phyloP scores from a whole-genome alignment of 1,140 invertebrate species.

The Formica exsecta region DNA sequence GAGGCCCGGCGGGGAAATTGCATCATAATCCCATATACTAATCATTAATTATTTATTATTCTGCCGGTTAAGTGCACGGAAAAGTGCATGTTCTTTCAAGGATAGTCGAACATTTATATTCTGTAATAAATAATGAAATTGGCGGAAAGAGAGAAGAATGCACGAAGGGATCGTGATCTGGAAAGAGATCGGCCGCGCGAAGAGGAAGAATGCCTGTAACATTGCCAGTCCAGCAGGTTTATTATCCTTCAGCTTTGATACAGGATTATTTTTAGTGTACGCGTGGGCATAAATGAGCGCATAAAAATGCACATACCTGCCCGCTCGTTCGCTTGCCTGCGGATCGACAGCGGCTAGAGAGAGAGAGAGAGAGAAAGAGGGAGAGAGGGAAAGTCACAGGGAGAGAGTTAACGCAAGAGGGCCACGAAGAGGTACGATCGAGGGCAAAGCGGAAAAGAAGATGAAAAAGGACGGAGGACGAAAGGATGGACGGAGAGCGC shows the following conservation, averaged over 20 bases:
- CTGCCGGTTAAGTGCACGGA: conserved; percentile 19
- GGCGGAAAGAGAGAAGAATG: neutral
- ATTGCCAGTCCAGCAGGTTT: conserved; percentile 53
- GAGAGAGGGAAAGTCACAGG: conserved; percentile 45
- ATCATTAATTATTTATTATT: conserved; percentile 55
- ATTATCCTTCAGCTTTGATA: conserved; percentile 74
- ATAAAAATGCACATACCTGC: conserved; percentile 80
- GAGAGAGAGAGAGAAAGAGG: conserved; percentile 61
- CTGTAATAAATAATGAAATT: conserved; percentile 46
- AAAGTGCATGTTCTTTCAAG: neutral
- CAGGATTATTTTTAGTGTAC: conserved; percentile 79
- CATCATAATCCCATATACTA: conserved; percentile 28
- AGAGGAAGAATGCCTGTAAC: conserved; percentile 54
- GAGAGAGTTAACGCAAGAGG: conserved; percentile 56
- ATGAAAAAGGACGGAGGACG: conserved; percentile 21
- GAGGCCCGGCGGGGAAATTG: conserved; percentile 33
- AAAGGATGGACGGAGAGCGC: conserved; percentile 31
- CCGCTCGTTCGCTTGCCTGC: conserved; percentile 70
- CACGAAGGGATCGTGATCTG: conserved; percentile 9
- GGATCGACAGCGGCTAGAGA: conserved; percentile 53
- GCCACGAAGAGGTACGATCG: conserved; percentile 41
- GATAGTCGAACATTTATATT: conserved; percentile 13
- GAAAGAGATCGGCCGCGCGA: conserved; percentile 54
- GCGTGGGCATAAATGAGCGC: conserved; percentile 80
- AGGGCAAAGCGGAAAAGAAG: conserved; percentile 54